phyloP scores from a whole-genome alignment of 2,888 invertebrate species.

The Cheilosia grossa region DNA sequence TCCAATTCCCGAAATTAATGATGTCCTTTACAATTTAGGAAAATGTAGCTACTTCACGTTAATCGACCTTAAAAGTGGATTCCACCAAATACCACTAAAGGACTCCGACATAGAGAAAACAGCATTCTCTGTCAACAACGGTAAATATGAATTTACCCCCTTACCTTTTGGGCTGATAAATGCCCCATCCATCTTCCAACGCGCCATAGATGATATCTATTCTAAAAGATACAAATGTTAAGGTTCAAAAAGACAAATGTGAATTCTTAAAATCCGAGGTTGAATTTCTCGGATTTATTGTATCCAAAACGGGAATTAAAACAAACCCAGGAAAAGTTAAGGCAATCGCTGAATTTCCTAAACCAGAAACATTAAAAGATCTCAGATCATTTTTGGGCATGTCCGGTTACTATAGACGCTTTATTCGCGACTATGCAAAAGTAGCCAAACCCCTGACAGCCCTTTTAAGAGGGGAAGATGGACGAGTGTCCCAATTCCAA shows the following conservation, averaged over 20 bases:
- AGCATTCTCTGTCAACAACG: slow-evolving; percentile 21
- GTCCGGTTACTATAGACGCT: slow-evolving; percentile 66
- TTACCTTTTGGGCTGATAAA: slow-evolving; percentile 5
- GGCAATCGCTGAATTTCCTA: slow-evolving; percentile 57
- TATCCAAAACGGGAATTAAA: slow-evolving; percentile 49
- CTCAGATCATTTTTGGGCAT: slow-evolving; percentile 62
- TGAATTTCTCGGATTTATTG: slow-evolving; percentile 61
- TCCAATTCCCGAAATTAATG: slow-evolving; percentile 57
- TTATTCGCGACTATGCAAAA: slow-evolving; percentile 62
- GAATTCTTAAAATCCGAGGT: slow-evolving; percentile 47
- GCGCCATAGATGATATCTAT: background rate
- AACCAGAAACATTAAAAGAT: slow-evolving; percentile 63
- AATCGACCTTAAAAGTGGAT: slow-evolving; percentile 63
- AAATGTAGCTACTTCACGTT: slow-evolving; percentile 42
- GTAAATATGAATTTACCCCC: slow-evolving; percentile 14
- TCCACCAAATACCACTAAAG: slow-evolving; percentile 50
- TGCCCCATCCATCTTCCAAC: background rate
- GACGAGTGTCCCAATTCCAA: slow-evolving; percentile 36
- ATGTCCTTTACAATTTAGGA: slow-evolving; percentile 50
- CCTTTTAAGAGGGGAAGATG: slow-evolving; percentile 56
- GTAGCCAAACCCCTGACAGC: slow-evolving; percentile 49
- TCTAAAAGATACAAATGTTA: background rate
- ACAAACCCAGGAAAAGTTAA: slow-evolving; percentile 61
- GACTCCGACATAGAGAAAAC: slow-evolving; percentile 32
- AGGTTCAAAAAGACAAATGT: background rate